These are phyloP conservation scores for Knipowitschia caucasica DNA, from an alignment of 2,797 vertebrate genomes.

Conservation along the genomic window DNA sequence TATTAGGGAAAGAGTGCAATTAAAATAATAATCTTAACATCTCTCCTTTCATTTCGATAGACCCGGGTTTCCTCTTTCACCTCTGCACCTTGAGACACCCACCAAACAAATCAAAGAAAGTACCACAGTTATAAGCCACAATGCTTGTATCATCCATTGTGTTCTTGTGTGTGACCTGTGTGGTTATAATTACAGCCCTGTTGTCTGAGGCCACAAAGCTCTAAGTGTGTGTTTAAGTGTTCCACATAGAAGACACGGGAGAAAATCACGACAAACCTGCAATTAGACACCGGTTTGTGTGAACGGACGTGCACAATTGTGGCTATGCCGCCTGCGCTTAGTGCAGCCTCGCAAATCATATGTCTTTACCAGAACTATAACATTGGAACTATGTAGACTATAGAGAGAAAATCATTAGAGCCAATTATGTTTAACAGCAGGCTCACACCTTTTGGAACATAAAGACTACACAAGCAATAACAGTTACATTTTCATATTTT, in stretches of 20 bases:
- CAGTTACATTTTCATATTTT: too few relatives aligned
- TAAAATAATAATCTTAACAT: conserved; percentile 31
- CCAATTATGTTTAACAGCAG: not conserved
- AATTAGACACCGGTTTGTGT: conserved; percentile 17
- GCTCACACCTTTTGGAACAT: not conserved
- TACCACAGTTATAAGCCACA: conserved; percentile 12
- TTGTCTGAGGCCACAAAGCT: conserved; percentile 34
- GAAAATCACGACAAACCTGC: conserved; percentile 11
- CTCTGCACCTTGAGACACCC: conserved; percentile 25
- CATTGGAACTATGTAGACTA: not conserved
- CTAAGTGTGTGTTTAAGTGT: conserved; percentile 17
- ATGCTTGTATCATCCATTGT: conserved; percentile 12
- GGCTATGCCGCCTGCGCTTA: not conserved
- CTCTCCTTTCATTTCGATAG: conserved; percentile 24
- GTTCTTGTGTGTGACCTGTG: conserved; percentile 26
- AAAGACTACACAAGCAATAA: too few relatives aligned
- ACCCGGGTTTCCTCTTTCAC: conserved; percentile 9
- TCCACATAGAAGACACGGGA: conserved; percentile 11
- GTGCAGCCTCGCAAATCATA: conserved; percentile 2
- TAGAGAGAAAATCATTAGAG: not conserved
- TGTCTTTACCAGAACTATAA: not conserved
- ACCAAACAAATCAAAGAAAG: conserved; percentile 19
- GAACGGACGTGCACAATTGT: not conserved
- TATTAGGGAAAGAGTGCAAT: not conserved
- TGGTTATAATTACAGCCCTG: conserved; percentile 38